Conservation (phyloP, 2,888 invertebrate genomes). For the Phyllotreta cruciferae region DNA sequence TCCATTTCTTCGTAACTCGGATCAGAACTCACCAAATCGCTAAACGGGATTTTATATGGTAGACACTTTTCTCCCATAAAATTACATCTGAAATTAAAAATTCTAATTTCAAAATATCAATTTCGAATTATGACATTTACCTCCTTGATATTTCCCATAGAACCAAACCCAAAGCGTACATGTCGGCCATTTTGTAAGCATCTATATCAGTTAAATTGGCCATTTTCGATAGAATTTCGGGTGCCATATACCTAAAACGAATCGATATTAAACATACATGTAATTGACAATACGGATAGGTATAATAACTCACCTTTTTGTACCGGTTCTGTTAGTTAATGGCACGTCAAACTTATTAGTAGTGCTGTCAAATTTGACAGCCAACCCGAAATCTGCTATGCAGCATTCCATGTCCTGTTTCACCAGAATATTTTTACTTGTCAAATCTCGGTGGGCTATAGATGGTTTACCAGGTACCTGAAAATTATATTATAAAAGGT, state of each 20-base stretch:
- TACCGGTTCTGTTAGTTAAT: slow-evolving; percentile 21
- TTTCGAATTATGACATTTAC: slow-evolving; percentile 12
- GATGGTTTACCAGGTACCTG: slow-evolving; percentile 38
- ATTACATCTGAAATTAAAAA: slow-evolving; percentile 25
- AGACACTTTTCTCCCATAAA: slow-evolving; percentile 1
- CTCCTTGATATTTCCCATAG: slow-evolving; percentile 41
- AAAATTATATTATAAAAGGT: slow-evolving; percentile 12
- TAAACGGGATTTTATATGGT: slow-evolving; percentile 37
- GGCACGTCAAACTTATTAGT: slow-evolving; percentile 30
- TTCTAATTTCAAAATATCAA: slow-evolving; percentile 1
- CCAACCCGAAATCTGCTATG: slow-evolving; percentile 40
- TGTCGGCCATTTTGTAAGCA: slow-evolving; percentile 38
- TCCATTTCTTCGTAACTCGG: slow-evolving; percentile 29
- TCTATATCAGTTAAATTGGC: slow-evolving; percentile 35
- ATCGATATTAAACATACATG: too few relatives aligned
- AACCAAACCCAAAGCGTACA: slow-evolving; percentile 41
- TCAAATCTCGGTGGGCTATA: slow-evolving; percentile 42
- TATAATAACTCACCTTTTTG: slow-evolving; percentile 25
- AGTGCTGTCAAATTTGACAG: slow-evolving; percentile 31
- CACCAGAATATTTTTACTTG: slow-evolving; percentile 41
- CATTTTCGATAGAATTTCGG: slow-evolving; percentile 38
- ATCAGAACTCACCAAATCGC: slow-evolving; percentile 27
- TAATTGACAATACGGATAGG: slow-evolving; percentile 1
- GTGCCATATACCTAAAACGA: slow-evolving; percentile 38
- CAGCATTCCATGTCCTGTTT: slow-evolving; percentile 39